Conservation (phyloP, 2,797 vertebrate genomes). For the Lophius americanus region DNA sequence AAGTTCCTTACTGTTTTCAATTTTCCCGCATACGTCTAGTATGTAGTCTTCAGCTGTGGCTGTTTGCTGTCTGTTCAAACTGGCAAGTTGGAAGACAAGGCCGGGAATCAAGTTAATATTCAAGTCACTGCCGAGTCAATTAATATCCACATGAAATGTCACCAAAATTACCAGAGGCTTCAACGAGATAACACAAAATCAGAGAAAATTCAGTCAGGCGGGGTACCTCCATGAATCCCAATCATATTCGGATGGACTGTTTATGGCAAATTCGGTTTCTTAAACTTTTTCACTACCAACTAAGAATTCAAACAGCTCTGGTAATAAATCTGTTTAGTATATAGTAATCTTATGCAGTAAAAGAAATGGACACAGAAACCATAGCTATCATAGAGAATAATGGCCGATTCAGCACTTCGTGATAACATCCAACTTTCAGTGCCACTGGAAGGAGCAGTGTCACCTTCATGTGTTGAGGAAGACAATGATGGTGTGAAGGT, state of each 20-base stretch:
- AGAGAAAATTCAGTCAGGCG: slow-evolving; percentile 13
- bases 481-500: no score
- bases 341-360: no score
- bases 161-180: not conserved
- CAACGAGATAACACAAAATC: slow-evolving; percentile 4
- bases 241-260: slow-evolving; percentile 12
- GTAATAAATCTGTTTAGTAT: no score
- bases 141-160: not conserved
- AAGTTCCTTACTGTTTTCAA: slow-evolving; percentile 7
- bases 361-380: no score
- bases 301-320: no score
- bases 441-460: no score
- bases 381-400: no score
- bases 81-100: not conserved
- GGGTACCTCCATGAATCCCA: slow-evolving; percentile 11
- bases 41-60: slow-evolving; percentile 6
- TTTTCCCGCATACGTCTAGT: not conserved
- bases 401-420: no score
- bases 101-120: not conserved
- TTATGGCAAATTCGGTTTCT: no score
- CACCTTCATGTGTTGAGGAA: no score
- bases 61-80: not conserved
- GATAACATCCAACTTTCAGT: no score
- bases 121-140: slow-evolving; percentile 6
- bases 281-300: no score